Evolutionary conservation across 2,888 invertebrate species (phyloP).

Genomic region (Callimorpha dominula): DNA sequence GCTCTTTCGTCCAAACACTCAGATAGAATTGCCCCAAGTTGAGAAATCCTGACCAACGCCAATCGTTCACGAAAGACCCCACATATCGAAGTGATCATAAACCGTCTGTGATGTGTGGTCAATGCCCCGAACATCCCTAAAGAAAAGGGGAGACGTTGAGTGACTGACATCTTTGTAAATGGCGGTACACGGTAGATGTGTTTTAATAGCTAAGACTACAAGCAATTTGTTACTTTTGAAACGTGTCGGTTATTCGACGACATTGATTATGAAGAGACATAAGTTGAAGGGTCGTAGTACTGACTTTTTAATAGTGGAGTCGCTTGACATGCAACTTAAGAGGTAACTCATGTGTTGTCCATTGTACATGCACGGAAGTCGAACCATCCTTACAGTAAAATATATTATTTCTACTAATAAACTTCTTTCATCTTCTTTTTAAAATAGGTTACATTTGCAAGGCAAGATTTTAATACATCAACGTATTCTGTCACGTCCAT

Average conservation of each 20-base stretch:
- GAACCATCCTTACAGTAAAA: no score
- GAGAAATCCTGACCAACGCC: conserved; percentile 3
- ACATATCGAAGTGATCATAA: conserved; percentile 32
- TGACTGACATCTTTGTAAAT: conserved; percentile 27
- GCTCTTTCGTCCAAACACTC: no score
- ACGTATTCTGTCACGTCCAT: not conserved
- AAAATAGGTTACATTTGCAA: no score
- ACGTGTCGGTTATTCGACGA: not conserved
- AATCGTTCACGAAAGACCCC: conserved; percentile 5
- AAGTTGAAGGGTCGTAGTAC: not conserved
- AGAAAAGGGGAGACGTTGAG: conserved; percentile 20
- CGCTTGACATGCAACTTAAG: not conserved
- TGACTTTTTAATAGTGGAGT: not conserved
- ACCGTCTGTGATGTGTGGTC: conserved; percentile 44
- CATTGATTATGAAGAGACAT: not conserved
- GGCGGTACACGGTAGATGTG: conserved; percentile 21
- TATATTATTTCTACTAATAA: no score
- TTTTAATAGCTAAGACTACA: conserved; percentile 11
- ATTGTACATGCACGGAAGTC: no score
- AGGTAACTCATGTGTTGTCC: no score
- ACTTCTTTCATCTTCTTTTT: no score
- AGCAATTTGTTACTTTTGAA: no score
- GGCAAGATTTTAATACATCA: no score
- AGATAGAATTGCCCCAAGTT: not conserved
- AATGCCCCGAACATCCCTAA: conserved; percentile 43